Evolutionary conservation across 2,888 invertebrate species (phyloP), one percentile per base, ranked within the genome.

Genomic region (Danaus chrysippus): DNA sequence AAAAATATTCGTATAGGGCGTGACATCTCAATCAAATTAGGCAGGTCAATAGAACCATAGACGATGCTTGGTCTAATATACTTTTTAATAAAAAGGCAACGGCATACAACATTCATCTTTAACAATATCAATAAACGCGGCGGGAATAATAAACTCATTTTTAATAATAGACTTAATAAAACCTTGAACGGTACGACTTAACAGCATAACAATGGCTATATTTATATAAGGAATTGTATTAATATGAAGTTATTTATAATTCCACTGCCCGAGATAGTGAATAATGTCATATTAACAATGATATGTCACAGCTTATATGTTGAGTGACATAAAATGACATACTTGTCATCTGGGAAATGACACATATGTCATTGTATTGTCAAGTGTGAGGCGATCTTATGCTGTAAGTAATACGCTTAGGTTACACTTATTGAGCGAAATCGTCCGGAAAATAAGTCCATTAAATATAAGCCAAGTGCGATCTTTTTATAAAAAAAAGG

Each of bases 11-110:
- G 41, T 54, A 42, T 52, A 55, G 59, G 66, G 66, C 64, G 66
- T 54, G 49, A 49, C 61, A 49, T 53, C 44, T 66, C 61, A 64
- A 66, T 66, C 64, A 66, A 52, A 64, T 41, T 54, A 34, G 64
- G 61, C 64, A 66, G 57, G 57, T 64, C 54, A 64, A 64, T 64
- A 59, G 66, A 63, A 57, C 57, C 61, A 64, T 64, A 61, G 66
- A 63, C 52, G 44, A 64, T 61, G 54, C 53, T 61, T 59, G 56
- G 61, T 61, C 54, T 19, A 59, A 54, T 46, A 43, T 43, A 46
- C 15, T 49, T 52, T 65, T 64, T 62, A 34, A 42, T 42, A n/a
- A 60, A 55, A 61, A 52, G 34, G 49, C 49, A 44, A 43, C 41
- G 46, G 59, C 43, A 46, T 17, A 42, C 19, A 9, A 23, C 42